Evolutionary conservation across 2,797 vertebrate species (phyloP).

Genomic region (Mormyrops attenuatus): DNA sequence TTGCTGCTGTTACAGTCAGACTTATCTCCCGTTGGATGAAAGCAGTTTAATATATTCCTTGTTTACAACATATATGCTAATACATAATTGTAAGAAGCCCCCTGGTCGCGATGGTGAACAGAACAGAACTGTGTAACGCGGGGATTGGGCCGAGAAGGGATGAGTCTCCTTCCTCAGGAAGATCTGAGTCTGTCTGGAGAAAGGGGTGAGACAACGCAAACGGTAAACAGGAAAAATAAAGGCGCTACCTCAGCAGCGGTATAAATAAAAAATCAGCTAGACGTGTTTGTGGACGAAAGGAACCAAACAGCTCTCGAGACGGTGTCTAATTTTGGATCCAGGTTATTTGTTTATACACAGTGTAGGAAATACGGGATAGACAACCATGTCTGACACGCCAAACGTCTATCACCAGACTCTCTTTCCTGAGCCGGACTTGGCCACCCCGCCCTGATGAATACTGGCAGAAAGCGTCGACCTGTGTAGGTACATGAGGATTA

Average conservation of each 20-base stretch:
- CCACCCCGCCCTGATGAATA: neutral
- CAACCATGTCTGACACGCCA: neutral
- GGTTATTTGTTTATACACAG: neutral
- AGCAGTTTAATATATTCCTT: constrained; percentile 14
- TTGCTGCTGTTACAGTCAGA: neutral
- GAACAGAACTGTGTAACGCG: neutral
- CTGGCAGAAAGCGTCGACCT: neutral
- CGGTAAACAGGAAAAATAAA: neutral
- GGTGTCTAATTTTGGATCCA: neutral
- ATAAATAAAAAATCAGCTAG: neutral
- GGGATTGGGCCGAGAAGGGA: neutral
- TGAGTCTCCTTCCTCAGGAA: neutral
- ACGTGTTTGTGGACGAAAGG: neutral
- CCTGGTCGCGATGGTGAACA: neutral
- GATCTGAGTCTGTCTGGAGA: neutral
- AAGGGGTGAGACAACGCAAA: neutral
- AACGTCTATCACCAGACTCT: neutral
- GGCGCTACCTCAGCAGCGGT: neutral
- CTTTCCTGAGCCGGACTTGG: neutral
- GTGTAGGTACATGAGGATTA: neutral
- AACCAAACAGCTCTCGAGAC: neutral
- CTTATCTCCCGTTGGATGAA: neutral
- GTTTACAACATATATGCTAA: constrained; percentile 1
- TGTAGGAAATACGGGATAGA: neutral
- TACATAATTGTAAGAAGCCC: neutral